Percentiles rank a stretch among this genome's conserved stretches.
Conservation (phyloP, 2,113 vertebrate species). For the Dromas ardeola region DNA sequence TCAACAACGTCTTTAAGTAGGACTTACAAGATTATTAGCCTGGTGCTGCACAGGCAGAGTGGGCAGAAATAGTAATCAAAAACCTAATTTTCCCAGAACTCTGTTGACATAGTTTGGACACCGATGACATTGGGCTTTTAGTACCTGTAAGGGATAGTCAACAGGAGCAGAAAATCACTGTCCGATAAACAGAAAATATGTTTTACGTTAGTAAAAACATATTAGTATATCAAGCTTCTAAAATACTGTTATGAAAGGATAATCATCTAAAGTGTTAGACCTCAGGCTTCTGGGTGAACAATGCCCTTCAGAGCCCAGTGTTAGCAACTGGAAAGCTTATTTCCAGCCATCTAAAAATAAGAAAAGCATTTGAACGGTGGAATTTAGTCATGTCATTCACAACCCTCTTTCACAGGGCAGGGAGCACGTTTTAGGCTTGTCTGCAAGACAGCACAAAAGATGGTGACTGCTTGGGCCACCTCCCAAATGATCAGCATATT, state of each 20-base stretch:
- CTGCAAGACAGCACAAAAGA: background rate
- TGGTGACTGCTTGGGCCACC: background rate
- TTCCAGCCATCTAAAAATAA: conserved; percentile 46
- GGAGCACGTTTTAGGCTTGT: background rate
- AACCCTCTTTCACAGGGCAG: background rate
- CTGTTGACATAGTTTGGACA: background rate
- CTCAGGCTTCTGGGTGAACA: background rate
- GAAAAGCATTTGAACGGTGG: background rate
- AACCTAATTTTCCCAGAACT: background rate
- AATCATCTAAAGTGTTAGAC: background rate
- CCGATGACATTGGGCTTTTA: background rate
- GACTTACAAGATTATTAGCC: background rate
- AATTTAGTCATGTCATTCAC: background rate
- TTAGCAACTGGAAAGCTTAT: conserved; percentile 27
- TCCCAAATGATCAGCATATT: conserved; percentile 6
- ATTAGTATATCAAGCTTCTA: background rate
- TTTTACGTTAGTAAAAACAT: background rate
- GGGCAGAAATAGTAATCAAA: background rate
- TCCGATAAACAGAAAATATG: background rate
- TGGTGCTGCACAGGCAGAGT: background rate
- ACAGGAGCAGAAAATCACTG: background rate
- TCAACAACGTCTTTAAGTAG: background rate
- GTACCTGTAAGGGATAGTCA: background rate
- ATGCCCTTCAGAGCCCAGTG: background rate
- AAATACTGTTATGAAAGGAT: background rate